phyloP scores from a whole-genome alignment of 2,113 vertebrate genomes.

The Centropus unirufus region DNA sequence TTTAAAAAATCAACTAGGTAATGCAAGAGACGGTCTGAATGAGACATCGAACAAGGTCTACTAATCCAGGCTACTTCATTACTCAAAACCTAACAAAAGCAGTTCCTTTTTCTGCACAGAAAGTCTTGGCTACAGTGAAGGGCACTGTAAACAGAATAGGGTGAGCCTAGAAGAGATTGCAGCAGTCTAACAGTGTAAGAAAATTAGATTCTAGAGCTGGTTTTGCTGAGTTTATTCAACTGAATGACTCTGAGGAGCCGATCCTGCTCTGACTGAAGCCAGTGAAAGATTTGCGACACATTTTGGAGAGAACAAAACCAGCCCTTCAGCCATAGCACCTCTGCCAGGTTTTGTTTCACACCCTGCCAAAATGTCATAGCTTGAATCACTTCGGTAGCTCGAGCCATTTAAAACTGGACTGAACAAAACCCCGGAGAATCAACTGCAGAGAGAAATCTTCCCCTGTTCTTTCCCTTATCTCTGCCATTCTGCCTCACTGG shows the following conservation, averaged over 20 bases:
- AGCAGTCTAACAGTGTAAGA: not conserved
- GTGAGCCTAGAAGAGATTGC: not conserved
- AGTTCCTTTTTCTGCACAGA: not conserved
- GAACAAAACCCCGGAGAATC: constrained; percentile 36
- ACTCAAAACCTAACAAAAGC: not conserved
- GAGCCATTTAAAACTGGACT: constrained; percentile 29
- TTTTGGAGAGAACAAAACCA: constrained; percentile 35
- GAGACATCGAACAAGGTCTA: constrained; percentile 19
- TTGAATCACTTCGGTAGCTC: constrained; percentile 43
- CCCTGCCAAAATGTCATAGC: constrained; percentile 56
- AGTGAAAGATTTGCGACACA: not conserved
- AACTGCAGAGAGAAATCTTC: constrained; percentile 19
- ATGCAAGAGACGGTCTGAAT: not conserved
- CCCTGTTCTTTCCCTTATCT: constrained; percentile 6
- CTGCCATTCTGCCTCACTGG: constrained; percentile 42
- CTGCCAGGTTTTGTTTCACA: constrained; percentile 56
- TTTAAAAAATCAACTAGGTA: not conserved
- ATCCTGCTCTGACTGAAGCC: not conserved
- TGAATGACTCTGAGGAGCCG: not conserved
- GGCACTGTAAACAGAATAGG: not conserved
- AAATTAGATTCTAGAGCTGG: not conserved
- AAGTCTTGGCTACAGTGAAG: not conserved
- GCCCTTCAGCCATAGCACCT: not conserved
- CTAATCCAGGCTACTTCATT: constrained; percentile 24
- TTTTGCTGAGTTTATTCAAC: not conserved